Evolutionary conservation across 2,113 vertebrate species (phyloP).

Genomic region (Agelaius phoeniceus): DNA sequence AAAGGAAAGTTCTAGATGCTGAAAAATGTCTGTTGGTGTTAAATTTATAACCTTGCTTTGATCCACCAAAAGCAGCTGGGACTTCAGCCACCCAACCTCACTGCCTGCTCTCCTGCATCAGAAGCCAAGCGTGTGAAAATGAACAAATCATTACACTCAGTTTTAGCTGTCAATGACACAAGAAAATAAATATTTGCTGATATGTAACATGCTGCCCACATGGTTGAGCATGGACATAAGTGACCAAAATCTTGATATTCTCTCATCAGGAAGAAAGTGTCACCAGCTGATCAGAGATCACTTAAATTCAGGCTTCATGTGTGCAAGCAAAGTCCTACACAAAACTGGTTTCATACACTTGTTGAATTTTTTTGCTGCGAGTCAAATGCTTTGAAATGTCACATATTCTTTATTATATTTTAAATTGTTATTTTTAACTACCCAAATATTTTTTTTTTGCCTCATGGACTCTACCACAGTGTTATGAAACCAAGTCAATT

Average conservation of each 20-base stretch:
- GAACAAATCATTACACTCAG: not conserved
- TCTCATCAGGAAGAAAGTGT: not conserved
- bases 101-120: not conserved
- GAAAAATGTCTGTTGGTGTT: not conserved
- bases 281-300: not conserved
- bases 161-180: not conserved
- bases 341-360: not conserved
- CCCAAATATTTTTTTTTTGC: not conserved
- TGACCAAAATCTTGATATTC: not conserved
- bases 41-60: not conserved
- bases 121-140: not conserved
- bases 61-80: not conserved
- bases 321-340: not conserved
- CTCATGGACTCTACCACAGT: too few relatives aligned
- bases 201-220: not conserved
- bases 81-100: not conserved
- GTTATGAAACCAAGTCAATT: not conserved
- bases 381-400: not conserved
- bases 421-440: not conserved
- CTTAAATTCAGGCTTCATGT: not conserved
- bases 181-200: not conserved
- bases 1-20: not conserved
- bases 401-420: not conserved
- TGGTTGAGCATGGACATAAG: accelerated
- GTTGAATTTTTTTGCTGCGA: not conserved